Conservation (phyloP, 2,888 invertebrate species). For the Drepana falcataria region DNA sequence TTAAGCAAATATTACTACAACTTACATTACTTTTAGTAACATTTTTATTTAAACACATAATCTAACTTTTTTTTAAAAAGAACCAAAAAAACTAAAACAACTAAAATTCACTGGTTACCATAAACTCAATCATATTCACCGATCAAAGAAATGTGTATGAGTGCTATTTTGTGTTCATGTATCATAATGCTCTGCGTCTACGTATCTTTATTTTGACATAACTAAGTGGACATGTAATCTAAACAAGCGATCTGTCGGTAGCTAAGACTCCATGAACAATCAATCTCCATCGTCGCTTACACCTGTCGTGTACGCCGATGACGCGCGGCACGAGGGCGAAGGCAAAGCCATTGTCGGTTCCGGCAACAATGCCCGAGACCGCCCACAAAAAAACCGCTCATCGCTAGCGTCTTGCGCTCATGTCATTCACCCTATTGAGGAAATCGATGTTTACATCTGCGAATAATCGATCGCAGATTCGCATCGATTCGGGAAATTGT, state of each 20-base stretch:
- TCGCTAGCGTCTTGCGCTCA: slow-evolving; percentile 19
- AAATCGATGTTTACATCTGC: slow-evolving; percentile 48
- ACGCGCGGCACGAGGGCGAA: slow-evolving; percentile 24
- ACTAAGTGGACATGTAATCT: too few relatives aligned
- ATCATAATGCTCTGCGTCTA: too few relatives aligned
- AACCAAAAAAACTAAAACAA: too few relatives aligned
- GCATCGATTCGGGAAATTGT: slow-evolving; percentile 27
- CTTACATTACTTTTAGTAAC: too few relatives aligned
- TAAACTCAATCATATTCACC: too few relatives aligned
- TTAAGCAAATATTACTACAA: too few relatives aligned
- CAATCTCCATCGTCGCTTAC: background rate
- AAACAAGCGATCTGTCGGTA: background rate
- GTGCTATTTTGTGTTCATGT: too few relatives aligned
- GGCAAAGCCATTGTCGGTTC: slow-evolving; percentile 34
- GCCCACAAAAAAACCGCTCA: slow-evolving; percentile 36
- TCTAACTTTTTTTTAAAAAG: too few relatives aligned
- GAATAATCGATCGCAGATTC: slow-evolving; percentile 33
- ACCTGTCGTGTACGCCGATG: slow-evolving; percentile 9
- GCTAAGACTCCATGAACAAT: background rate
- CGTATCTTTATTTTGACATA: too few relatives aligned
- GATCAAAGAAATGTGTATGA: too few relatives aligned
- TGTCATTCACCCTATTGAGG: slow-evolving; percentile 52
- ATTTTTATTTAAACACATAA: too few relatives aligned
- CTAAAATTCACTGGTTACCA: too few relatives aligned
- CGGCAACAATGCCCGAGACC: slow-evolving; percentile 40